These are phyloP conservation scores for Ariopsis seemanni DNA, from an alignment of 2,113 vertebrate genomes.

Conservation along the genomic window DNA sequence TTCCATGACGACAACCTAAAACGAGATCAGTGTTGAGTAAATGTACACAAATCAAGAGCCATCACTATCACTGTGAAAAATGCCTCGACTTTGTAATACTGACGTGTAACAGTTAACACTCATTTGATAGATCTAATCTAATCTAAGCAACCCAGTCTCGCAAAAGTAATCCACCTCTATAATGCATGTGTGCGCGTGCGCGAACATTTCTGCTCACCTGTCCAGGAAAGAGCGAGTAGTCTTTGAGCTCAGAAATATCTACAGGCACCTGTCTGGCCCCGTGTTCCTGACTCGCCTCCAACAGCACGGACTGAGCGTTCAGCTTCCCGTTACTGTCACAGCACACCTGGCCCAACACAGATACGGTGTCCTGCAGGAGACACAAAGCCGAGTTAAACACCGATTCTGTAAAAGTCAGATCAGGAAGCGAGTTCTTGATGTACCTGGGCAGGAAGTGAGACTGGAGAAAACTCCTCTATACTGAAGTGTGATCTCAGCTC, in stretches of 20 bases:
- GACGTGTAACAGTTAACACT: background rate
- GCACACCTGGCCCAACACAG: conserved; percentile 80
- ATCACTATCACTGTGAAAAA: background rate
- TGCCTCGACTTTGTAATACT: background rate
- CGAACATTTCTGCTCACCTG: conserved; percentile 73
- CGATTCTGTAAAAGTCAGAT: background rate
- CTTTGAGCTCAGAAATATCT: conserved; percentile 78
- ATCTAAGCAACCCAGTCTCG: background rate
- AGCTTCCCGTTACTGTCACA: conserved; percentile 90
- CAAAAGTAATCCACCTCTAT: background rate
- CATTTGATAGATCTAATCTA: background rate
- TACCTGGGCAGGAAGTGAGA: conserved; percentile 81
- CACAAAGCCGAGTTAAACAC: background rate
- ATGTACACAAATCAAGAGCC: background rate
- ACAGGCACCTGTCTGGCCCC: conserved; percentile 74
- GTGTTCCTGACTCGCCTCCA: conserved; percentile 81
- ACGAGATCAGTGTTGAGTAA: background rate
- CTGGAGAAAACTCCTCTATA: conserved; percentile 81
- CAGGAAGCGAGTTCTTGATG: background rate
- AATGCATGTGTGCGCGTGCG: background rate
- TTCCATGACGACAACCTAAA: conserved; percentile 85
- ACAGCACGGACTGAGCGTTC: conserved; percentile 81
- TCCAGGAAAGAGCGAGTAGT: conserved; percentile 90
- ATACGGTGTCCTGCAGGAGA: conserved; percentile 74
- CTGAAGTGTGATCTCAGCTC: conserved; percentile 74